Evolutionary conservation across 2,113 vertebrate genomes (phyloP).

Genomic region (Gila orcuttii): DNA sequence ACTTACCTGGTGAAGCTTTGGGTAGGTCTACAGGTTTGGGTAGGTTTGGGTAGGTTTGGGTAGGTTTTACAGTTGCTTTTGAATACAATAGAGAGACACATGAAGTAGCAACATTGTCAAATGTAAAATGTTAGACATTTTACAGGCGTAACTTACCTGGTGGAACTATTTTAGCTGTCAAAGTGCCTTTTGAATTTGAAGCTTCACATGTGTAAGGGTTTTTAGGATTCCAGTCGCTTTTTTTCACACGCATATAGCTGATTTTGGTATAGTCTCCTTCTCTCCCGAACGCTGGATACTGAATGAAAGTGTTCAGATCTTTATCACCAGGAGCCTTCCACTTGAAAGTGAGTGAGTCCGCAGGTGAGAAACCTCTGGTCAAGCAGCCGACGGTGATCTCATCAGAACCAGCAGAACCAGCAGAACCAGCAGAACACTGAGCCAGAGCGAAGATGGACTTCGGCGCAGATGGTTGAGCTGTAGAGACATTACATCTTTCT

Average conservation of each 20-base stretch:
- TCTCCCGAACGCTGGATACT: constrained; percentile 22
- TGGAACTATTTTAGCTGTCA: neutral
- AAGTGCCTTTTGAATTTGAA: neutral
- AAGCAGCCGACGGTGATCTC: constrained; percentile 70
- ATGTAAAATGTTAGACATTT: neutral
- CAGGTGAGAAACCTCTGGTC: constrained; percentile 68
- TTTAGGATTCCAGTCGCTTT: fast-evolving
- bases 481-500: neutral
- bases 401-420: neutral
- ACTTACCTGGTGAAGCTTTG: constrained; percentile 35
- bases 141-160: constrained; percentile 25
- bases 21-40: no score
- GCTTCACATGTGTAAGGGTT: constrained; percentile 57
- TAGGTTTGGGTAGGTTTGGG: no score
- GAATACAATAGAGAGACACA: neutral
- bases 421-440: constrained; percentile 46
- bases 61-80: no score
- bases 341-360: constrained; percentile 52
- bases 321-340: constrained; percentile 44
- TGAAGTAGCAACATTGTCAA: no score
- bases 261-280: constrained; percentile 35
- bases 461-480: constrained; percentile 53
- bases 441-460: constrained; percentile 62
- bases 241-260: constrained; percentile 59
- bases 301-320: neutral